Percentiles rank a stretch among this genome's conserved stretches.
These are phyloP conservation scores for Caenorhabditis sp. DNA, from an alignment of 2,888 invertebrate species.

Conservation along the genomic window DNA sequence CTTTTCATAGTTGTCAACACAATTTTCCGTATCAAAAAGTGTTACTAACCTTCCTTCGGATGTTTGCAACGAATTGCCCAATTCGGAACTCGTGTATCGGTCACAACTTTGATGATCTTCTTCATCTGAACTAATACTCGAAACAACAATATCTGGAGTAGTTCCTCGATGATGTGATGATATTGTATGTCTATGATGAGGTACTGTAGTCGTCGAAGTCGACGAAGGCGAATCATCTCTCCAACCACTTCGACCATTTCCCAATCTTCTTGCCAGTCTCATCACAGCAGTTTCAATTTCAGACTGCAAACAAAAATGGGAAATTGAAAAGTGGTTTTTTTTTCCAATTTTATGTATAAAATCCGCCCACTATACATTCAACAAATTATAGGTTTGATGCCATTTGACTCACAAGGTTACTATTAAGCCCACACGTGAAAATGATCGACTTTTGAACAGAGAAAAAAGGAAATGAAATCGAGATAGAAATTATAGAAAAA, in stretches of 20 bases:
- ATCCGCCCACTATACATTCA: constrained; percentile 3
- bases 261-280: constrained; percentile 62
- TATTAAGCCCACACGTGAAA: too few species aligned
- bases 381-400: constrained; percentile 35
- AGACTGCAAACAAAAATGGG: constrained; percentile 32
- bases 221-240: constrained; percentile 26
- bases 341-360: too few species aligned
- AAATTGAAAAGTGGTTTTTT: too few species aligned
- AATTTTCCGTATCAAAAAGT: too few species aligned
- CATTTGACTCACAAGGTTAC: not conserved
- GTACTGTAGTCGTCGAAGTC: constrained; percentile 9
- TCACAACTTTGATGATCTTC: constrained; percentile 49
- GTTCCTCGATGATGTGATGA: constrained; percentile 41
- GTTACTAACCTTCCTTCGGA: constrained; percentile 45
- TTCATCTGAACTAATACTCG: constrained; percentile 65
- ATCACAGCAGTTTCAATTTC: constrained; percentile 68
- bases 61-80: constrained; percentile 46
- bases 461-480: too few species aligned
- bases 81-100: constrained; percentile 47
- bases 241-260: constrained; percentile 46
- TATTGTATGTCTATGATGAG: constrained; percentile 32
- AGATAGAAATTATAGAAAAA: not conserved
- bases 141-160: constrained; percentile 65
- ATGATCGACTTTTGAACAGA: too few species aligned
- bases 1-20: too few species aligned